Conservation (phyloP, 2,113 vertebrate genomes). For the Apaloderma vittatum region DNA sequence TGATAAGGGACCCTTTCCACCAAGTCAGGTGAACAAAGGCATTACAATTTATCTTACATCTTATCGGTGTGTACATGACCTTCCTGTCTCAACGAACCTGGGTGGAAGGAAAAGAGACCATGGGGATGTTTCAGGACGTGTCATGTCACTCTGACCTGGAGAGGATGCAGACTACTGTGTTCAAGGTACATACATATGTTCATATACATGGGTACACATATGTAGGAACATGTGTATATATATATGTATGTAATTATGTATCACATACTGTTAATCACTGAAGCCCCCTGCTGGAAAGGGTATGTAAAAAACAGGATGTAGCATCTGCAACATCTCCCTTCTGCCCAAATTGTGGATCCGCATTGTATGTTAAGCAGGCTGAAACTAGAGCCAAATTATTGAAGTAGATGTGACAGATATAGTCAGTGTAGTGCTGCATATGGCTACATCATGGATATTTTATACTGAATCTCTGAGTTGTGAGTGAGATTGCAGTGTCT, state of each 20-base stretch:
- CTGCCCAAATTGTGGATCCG: neutral
- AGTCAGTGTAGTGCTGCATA: neutral
- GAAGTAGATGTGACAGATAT: neutral
- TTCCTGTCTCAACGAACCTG: neutral
- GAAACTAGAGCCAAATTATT: neutral
- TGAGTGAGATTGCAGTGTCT: neutral
- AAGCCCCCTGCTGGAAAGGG: conserved; percentile 14
- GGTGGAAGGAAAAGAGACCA: neutral
- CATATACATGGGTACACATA: neutral
- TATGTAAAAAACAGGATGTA: neutral
- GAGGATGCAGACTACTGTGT: neutral
- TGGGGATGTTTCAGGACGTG: neutral
- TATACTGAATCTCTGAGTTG: neutral
- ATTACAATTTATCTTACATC: neutral
- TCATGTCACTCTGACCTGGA: neutral
- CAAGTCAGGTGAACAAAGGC: neutral
- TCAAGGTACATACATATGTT: neutral
- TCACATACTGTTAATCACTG: neutral
- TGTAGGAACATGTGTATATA: fast-evolving
- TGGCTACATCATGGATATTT: neutral
- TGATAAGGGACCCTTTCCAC: neutral
- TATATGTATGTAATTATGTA: neutral
- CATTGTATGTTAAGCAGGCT: neutral
- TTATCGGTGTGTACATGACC: neutral
- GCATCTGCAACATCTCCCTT: neutral